Evolutionary conservation across 2,113 vertebrate species (phyloP).

Genomic region (Malaclemys terrapin): DNA sequence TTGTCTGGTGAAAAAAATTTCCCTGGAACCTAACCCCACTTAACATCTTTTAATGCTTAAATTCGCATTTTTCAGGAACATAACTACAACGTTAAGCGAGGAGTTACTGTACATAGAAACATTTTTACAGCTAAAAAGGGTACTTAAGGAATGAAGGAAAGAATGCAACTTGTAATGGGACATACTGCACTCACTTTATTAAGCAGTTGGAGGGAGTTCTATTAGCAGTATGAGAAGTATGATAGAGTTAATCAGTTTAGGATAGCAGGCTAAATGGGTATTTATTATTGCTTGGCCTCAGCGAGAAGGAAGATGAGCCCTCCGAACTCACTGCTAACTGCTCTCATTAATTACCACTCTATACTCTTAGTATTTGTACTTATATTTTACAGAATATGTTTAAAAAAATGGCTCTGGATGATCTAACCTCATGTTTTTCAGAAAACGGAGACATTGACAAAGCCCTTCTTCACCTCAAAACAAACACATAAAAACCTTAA

Average conservation of each 20-base stretch:
- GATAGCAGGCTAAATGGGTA: background rate
- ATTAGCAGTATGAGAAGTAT: background rate
- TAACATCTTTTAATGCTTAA: too few species aligned
- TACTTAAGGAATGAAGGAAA: background rate
- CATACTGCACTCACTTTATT: background rate
- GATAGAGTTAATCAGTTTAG: background rate
- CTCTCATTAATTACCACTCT: background rate
- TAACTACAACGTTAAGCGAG: too few species aligned
- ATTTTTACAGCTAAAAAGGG: background rate
- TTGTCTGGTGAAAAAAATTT: too few species aligned
- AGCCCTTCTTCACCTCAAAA: background rate
- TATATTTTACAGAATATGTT: background rate
- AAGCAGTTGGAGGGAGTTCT: background rate
- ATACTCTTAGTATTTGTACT: background rate
- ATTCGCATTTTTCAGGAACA: too few species aligned
- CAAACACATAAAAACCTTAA: background rate
- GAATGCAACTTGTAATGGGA: rapidly evolving
- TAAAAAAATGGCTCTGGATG: background rate
- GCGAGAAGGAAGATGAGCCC: background rate
- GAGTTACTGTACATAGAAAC: background rate
- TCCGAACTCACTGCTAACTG: background rate
- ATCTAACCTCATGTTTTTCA: background rate
- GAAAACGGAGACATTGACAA: background rate
- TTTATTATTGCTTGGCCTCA: background rate
- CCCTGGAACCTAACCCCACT: too few species aligned